Evolutionary conservation across 1,140 invertebrate species (phyloP), one percentile per base, ranked within the genome.

Genomic region (Halictus rubicundus): DNA sequence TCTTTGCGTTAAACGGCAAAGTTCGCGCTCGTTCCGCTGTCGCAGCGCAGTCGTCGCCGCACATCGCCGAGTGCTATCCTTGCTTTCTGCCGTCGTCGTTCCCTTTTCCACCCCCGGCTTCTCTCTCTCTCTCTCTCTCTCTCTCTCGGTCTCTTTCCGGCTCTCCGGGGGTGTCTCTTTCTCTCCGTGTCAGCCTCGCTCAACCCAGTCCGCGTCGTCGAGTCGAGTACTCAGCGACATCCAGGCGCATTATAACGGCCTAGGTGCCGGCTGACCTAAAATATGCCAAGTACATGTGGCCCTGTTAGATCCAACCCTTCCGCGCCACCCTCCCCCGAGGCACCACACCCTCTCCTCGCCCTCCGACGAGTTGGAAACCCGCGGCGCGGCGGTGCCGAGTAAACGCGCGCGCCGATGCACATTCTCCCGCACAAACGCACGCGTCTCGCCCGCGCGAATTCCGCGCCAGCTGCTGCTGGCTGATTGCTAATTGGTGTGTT

Each of bases 181-280:
- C 25, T 14, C 25, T 37, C 25, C 46, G 49, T 52, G 27, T 78
- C 68, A 39, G 4, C n/a, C 23, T 23, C 64, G 12, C 63, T 21
- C 19, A 19, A 1, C 27, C 16, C 25, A 6, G 12, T 7, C 63
- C 16, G 42, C 60, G 14, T 32, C 23, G 32, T 63, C 64, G 69
- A 49, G 54, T 42, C 23, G 42, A 68, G 25, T 39, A 14, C 66
- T 64, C 68, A 14, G 0, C 37, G n/a, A 27, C 79, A 65, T 64
- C 52, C 52, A 65, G 66, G 27, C 68, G 52, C 49, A n/a, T 69
- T 69, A 77, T 65, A 80, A 64, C 65, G 25, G 73, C 42, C 65
- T 52, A 68, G 69, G 75, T 61, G 68, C 49, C 52, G 71, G 52
- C 39, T 82, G 81, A 85, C 80, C 83, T 82, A 76, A 82, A 85